Percentiles rank a stretch among this genome's conserved stretches.
phyloP scores from a whole-genome alignment of 2,797 vertebrate species.

The Morus bassanus region DNA sequence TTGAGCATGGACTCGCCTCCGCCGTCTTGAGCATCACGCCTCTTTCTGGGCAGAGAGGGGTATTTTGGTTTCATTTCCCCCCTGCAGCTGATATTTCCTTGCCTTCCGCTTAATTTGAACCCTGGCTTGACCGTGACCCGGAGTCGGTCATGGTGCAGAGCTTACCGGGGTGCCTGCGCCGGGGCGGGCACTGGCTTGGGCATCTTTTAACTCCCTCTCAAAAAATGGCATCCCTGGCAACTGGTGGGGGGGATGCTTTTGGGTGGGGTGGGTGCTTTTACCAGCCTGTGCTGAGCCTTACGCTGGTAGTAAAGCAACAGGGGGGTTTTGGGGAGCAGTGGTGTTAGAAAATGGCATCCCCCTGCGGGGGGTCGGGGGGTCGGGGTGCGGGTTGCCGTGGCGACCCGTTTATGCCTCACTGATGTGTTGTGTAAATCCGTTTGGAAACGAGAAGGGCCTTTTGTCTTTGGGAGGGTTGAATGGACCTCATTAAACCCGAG shows the following conservation, averaged over 20 bases:
- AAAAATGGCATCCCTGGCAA: neutral
- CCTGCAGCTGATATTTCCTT: neutral
- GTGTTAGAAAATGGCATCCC: constrained; percentile 29
- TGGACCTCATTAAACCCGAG: constrained; percentile 73
- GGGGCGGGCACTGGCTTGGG: rapidly evolving
- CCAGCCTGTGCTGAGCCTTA: neutral
- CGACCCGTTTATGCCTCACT: constrained; percentile 88
- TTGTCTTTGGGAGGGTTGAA: constrained; percentile 80
- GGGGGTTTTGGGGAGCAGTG: constrained; percentile 1
- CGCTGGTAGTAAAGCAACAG: neutral
- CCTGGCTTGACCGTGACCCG: neutral
- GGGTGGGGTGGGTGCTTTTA: neutral
- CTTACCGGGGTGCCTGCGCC: rapidly evolving
- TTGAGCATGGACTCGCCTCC: rapidly evolving
- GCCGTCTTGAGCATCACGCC: neutral
- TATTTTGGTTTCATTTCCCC: neutral
- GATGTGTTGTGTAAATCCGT: constrained; percentile 92
- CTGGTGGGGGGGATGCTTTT: rapidly evolving
- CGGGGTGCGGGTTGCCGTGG: constrained; percentile 83
- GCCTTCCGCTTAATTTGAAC: neutral
- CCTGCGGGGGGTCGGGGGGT: neutral
- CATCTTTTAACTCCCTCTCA: neutral
- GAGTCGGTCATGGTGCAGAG: rapidly evolving
- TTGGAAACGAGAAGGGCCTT: constrained; percentile 88
- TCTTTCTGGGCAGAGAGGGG: neutral